A percentile compares a stretch with the other conserved stretches of the same genome.
These are phyloP conservation scores for Cavia aperea DNA, from an alignment of 2,113 vertebrate species.

Conservation along the genomic window DNA sequence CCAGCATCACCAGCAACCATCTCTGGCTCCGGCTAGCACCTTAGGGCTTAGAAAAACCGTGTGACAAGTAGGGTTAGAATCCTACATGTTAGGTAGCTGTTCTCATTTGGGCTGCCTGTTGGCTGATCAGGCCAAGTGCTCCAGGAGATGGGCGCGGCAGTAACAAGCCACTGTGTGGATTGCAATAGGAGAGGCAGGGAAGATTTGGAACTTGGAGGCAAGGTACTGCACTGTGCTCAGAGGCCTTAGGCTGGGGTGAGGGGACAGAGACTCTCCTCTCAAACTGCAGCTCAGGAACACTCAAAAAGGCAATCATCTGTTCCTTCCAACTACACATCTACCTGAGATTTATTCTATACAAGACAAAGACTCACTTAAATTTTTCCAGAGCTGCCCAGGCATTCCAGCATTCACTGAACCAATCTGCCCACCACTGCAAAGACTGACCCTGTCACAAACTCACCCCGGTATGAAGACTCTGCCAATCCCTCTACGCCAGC, in stretches of 20 bases:
- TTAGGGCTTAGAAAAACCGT: not conserved
- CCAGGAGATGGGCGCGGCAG: too few relatives aligned
- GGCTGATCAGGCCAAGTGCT: not conserved
- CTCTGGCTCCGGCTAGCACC: too few relatives aligned
- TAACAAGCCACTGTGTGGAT: not conserved
- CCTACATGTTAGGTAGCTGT: not conserved
- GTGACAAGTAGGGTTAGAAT: rapidly evolving
- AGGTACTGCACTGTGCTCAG: not conserved
- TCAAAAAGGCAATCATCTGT: not conserved
- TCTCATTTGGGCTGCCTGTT: not conserved
- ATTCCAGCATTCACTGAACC: not conserved
- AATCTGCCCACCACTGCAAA: not conserved
- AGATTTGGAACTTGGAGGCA: not conserved
- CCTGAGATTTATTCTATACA: not conserved
- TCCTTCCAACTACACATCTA: not conserved
- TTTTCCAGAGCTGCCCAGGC: not conserved
- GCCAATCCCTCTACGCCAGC: not conserved
- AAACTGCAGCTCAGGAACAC: not conserved
- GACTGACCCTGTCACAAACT: not conserved
- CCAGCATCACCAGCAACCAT: not conserved
- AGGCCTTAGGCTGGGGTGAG: not conserved
- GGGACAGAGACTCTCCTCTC: not conserved
- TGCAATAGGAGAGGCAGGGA: not conserved
- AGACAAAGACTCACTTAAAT: not conserved
- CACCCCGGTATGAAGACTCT: not conserved